Conservation (phyloP, 2,797 vertebrate species). For the Trachurus trachurus region DNA sequence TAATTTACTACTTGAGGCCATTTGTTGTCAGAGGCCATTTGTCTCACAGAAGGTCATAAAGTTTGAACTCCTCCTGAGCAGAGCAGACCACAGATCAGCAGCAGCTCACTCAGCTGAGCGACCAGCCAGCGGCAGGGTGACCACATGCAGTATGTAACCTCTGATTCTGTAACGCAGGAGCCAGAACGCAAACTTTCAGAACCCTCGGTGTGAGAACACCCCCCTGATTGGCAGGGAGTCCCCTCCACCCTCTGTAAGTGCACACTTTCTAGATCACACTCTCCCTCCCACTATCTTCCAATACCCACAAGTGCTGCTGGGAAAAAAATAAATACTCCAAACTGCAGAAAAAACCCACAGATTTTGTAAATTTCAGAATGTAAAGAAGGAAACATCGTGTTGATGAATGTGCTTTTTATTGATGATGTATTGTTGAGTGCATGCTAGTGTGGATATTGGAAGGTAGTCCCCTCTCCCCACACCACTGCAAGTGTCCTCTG, state of each 20-base stretch:
- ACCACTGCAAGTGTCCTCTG: constrained; percentile 75
- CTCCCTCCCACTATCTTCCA: constrained; percentile 77
- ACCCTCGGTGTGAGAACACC: constrained; percentile 99
- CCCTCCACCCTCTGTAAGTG: constrained; percentile 99
- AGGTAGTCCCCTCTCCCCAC: constrained; percentile 69
- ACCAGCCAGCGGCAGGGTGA: constrained; percentile 51
- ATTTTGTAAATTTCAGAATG: neutral
- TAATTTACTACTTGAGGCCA: constrained; percentile 24
- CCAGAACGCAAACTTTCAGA: constrained; percentile 99
- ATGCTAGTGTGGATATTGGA: constrained; percentile 79
- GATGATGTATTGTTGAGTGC: neutral
- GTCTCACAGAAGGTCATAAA: constrained; percentile 32
- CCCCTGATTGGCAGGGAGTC: constrained; percentile 99
- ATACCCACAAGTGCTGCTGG: constrained; percentile 75
- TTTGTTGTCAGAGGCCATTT: constrained; percentile 25
- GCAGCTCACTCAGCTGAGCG: constrained; percentile 37
- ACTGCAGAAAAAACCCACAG: constrained; percentile 19
- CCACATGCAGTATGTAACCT: constrained; percentile 81
- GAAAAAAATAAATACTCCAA: constrained; percentile 5
- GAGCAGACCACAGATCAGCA: constrained; percentile 23
- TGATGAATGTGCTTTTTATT: neutral
- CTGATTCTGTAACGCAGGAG: constrained; percentile 90
- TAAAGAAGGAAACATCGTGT: constrained; percentile 10
- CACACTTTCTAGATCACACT: constrained; percentile 85
- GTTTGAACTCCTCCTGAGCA: neutral